phyloP scores from a whole-genome alignment of 53 echinoderm and acorn worm genomes.

The Antedon mediterranea region DNA sequence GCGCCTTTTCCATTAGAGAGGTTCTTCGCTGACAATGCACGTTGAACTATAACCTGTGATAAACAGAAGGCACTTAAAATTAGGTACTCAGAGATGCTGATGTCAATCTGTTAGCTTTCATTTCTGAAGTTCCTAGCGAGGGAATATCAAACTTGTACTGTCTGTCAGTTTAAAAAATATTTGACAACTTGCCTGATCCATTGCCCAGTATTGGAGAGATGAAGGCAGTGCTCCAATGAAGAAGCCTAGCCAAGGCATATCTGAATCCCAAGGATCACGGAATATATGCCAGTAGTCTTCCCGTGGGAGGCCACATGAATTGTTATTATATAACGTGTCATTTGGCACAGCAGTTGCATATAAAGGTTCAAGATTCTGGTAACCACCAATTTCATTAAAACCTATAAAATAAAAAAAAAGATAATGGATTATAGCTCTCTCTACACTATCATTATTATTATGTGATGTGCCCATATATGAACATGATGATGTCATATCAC shows the following conservation, averaged over 20 bases:
- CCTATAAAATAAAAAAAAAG: constrained; percentile 17
- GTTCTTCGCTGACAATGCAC: constrained; percentile 73
- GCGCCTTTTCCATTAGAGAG: constrained; percentile 81
- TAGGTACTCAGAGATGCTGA: constrained; percentile 39
- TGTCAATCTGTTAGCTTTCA: no score
- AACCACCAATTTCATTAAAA: constrained; percentile 66
- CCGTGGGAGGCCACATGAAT: constrained; percentile 64
- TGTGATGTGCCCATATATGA: no score
- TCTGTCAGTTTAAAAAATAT: background rate
- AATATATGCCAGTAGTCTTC: constrained; percentile 67
- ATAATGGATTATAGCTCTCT: no score
- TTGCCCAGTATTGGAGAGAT: constrained; percentile 83
- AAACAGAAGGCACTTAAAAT: constrained; percentile 81
- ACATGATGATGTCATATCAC: no score
- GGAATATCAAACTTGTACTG: no score
- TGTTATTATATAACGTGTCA: constrained; percentile 44
- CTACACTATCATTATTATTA: no score
- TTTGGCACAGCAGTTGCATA: constrained; percentile 54
- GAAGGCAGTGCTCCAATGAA: constrained; percentile 77
- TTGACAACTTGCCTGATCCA: constrained; percentile 53
- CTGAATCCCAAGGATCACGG: constrained; percentile 42
- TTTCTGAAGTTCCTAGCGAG: no score
- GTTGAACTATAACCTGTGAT: constrained; percentile 80
- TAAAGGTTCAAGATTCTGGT: constrained; percentile 29
- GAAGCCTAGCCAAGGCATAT: constrained; percentile 87